Conservation (phyloP, 2,888 invertebrate genomes). For the Chrysomela aeneicollis region DNA sequence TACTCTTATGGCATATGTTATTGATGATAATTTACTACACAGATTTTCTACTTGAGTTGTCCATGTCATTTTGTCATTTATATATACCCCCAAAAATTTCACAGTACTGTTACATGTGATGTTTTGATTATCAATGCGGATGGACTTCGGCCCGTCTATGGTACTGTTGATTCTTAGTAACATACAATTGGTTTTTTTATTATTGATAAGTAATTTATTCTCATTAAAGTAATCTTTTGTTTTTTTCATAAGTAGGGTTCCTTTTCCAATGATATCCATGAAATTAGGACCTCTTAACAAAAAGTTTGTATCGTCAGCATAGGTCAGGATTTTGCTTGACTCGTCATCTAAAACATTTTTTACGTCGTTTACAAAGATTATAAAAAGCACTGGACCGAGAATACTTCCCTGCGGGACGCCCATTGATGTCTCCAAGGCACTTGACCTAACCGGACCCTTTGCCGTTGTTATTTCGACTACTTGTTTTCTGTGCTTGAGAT, state of each 20-base stretch:
- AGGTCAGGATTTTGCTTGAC: neutral
- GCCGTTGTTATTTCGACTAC: conserved; percentile 4
- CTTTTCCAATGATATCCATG: neutral
- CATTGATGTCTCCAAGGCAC: neutral
- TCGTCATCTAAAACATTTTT: neutral
- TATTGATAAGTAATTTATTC: neutral
- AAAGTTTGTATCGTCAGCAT: neutral
- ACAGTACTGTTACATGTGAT: neutral
- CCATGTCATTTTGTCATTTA: neutral
- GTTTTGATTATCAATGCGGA: conserved; percentile 1
- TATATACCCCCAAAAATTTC: conserved; percentile 8
- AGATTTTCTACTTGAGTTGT: neutral
- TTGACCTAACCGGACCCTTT: neutral
- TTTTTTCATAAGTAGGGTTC: neutral
- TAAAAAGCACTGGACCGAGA: neutral
- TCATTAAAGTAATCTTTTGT: neutral
- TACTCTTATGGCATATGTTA: neutral
- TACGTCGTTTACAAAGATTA: neutral
- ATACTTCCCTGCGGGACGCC: conserved; percentile 4
- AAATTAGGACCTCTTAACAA: neutral
- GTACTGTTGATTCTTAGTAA: conserved; percentile 5
- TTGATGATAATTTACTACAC: neutral
- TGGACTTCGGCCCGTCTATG: neutral
- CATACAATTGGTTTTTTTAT: conserved; percentile 3
- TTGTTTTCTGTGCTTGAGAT: conserved; percentile 8